Conservation (phyloP, 2,888 invertebrate genomes). For the Diplazon laetatorius region DNA sequence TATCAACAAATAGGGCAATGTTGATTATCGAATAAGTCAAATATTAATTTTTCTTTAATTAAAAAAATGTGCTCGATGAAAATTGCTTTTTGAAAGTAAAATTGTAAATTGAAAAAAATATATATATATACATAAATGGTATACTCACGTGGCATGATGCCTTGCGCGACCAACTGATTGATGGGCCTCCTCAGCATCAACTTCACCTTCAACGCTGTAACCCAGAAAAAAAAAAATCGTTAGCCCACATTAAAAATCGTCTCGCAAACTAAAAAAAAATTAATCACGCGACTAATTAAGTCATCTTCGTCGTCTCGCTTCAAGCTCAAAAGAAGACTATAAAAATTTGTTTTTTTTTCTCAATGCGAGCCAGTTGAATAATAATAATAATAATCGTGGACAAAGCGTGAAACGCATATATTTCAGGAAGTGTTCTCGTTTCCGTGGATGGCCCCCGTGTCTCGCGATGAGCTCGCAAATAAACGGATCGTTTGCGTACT, state of each 20-base stretch:
- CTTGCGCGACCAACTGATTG: slow-evolving; percentile 97
- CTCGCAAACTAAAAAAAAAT: slow-evolving; percentile 19
- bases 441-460: slow-evolving; percentile 25
- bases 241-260: slow-evolving; percentile 48
- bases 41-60: too few relatives aligned
- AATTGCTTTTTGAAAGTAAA: too few relatives aligned
- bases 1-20: too few relatives aligned
- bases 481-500: slow-evolving; percentile 58
- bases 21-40: too few relatives aligned
- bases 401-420: slow-evolving; percentile 3
- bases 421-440: slow-evolving; percentile 47
- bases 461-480: slow-evolving; percentile 44
- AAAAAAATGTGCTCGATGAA: too few relatives aligned
- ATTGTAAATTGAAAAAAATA: too few relatives aligned
- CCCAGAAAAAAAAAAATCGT: slow-evolving; percentile 77
- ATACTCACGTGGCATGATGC: slow-evolving; percentile 99
- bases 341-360: too few relatives aligned
- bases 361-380: not conserved
- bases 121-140: slow-evolving; percentile 4
- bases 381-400: slow-evolving; percentile 25
- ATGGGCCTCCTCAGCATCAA: slow-evolving; percentile 97
- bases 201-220: slow-evolving; percentile 98
- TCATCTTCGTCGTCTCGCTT: not conserved
- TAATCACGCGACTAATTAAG: slow-evolving; percentile 44
- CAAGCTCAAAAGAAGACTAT: too few relatives aligned